These are phyloP conservation scores for Lycia hirtaria DNA, from an alignment of 2,888 invertebrate genomes.

Conservation along the genomic window DNA sequence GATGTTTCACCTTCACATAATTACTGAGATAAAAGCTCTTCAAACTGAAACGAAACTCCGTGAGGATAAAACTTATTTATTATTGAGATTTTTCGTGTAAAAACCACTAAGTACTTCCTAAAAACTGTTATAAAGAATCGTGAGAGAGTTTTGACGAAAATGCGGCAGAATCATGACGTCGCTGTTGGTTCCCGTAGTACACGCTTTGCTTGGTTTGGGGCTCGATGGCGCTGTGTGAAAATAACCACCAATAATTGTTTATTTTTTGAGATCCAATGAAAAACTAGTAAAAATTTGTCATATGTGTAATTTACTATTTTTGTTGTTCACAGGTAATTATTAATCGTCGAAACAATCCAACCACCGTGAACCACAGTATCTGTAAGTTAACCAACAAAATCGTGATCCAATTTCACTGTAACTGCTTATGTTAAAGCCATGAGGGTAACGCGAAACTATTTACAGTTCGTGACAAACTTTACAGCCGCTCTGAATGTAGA, in stretches of 20 bases:
- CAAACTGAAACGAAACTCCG: background rate
- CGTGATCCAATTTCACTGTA: background rate
- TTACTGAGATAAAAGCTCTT: constrained; percentile 1
- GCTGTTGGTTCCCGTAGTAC: too few relatives aligned
- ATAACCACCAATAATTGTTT: too few relatives aligned
- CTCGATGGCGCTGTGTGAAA: too few relatives aligned
- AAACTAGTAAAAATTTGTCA: too few relatives aligned
- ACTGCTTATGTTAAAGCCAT: background rate
- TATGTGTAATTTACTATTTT: background rate
- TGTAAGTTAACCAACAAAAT: background rate
- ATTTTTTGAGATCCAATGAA: too few relatives aligned
- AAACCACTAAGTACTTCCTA: background rate
- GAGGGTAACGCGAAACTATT: background rate
- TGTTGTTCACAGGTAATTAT: background rate
- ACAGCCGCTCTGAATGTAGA: background rate
- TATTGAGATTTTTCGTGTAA: background rate
- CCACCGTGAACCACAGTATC: background rate
- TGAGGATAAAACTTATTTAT: background rate
- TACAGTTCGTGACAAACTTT: background rate
- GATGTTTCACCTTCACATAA: constrained; percentile 13
- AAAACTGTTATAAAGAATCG: background rate
- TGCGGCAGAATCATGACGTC: too few relatives aligned
- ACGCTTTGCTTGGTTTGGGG: too few relatives aligned
- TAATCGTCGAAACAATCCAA: background rate
- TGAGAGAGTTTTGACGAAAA: too few relatives aligned